These are phyloP conservation scores for Cossypha heuglini DNA, from an alignment of 2,797 vertebrate genomes.

Conservation along the genomic window DNA sequence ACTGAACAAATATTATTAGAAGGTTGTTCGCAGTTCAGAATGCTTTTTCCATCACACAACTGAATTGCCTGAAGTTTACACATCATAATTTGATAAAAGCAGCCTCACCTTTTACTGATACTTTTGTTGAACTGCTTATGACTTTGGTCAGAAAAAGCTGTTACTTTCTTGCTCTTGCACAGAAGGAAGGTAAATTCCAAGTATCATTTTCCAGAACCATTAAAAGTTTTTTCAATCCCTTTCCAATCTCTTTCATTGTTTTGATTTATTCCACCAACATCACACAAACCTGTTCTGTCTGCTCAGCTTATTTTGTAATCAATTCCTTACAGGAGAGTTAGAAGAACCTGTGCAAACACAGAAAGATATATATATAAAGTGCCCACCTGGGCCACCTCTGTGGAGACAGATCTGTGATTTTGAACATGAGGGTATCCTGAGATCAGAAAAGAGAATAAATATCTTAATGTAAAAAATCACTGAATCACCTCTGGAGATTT, in stretches of 20 bases:
- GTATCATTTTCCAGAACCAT: background rate
- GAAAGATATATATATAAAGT: background rate
- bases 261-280: background rate
- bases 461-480: background rate
- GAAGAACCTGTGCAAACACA: background rate
- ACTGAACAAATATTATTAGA: slow-evolving; percentile 74
- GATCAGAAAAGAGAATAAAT: background rate
- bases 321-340: background rate
- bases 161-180: background rate
- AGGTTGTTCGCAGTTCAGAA: slow-evolving; percentile 63
- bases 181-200: background rate
- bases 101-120: slow-evolving; percentile 19
- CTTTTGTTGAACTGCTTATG: background rate
- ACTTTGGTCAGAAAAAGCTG: background rate
- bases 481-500: background rate
- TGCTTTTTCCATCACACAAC: slow-evolving; percentile 59
- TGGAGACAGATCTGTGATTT: background rate
- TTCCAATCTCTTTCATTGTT: background rate
- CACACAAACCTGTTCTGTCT: background rate
- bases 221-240: background rate
- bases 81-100: slow-evolving; percentile 43
- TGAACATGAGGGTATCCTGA: background rate
- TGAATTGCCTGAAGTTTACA: slow-evolving; percentile 59
- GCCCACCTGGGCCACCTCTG: background rate
- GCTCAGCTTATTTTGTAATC: background rate